Conservation (phyloP, 2,888 invertebrate species). For the Hirtodrosophila histrioides region DNA sequence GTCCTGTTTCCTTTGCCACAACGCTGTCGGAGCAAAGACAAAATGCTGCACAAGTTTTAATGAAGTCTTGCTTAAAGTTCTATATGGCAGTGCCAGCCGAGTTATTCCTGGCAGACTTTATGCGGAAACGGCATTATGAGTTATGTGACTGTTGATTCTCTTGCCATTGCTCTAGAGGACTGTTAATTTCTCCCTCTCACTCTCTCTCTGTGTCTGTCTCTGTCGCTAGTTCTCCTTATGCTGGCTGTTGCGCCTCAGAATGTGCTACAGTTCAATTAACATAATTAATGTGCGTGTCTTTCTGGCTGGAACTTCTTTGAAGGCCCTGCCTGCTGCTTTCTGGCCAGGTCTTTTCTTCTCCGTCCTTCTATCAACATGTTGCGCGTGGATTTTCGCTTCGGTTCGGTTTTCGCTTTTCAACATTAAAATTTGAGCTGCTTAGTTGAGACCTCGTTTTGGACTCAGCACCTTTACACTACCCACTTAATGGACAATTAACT, state of each 20-base stretch:
- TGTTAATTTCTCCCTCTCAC: slow-evolving; percentile 3
- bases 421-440: slow-evolving; percentile 20
- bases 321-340: slow-evolving; percentile 8
- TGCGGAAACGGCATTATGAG: slow-evolving; percentile 72
- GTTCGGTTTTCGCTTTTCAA: slow-evolving; percentile 30
- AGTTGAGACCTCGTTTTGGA: not conserved
- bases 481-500: slow-evolving; percentile 41
- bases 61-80: slow-evolving; percentile 68
- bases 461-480: slow-evolving; percentile 14
- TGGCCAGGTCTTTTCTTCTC: slow-evolving; percentile 8
- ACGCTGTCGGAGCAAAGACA: slow-evolving; percentile 26
- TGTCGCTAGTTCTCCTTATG: not conserved
- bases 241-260: slow-evolving; percentile 28
- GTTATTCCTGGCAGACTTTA: slow-evolving; percentile 49
- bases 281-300: slow-evolving; percentile 69
- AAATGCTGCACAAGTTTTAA: slow-evolving; percentile 63
- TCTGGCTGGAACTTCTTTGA: slow-evolving; percentile 25
- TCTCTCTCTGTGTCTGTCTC: not conserved
- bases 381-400: slow-evolving; percentile 25
- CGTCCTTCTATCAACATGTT: slow-evolving; percentile 27
- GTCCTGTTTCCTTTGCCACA: slow-evolving; percentile 49
- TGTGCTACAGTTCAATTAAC: slow-evolving; percentile 72
- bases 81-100: slow-evolving; percentile 34
- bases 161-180: slow-evolving; percentile 4
- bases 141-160: slow-evolving; percentile 59